Percentiles rank a stretch among this genome's conserved stretches.
These are phyloP conservation scores for Mya arenaria DNA, from an alignment of 1,140 invertebrate species.

Conservation along the genomic window DNA sequence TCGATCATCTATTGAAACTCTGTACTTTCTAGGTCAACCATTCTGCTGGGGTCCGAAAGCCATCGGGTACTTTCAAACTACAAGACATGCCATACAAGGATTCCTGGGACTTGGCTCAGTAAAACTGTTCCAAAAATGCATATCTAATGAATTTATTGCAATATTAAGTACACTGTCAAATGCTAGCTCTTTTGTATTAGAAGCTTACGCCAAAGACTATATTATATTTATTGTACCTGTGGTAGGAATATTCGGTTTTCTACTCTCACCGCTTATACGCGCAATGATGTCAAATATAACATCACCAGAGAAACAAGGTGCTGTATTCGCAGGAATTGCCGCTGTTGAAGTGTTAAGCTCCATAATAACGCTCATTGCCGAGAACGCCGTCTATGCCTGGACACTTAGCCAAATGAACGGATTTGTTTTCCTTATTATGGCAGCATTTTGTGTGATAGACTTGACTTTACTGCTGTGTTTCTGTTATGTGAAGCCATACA, in stretches of 20 bases:
- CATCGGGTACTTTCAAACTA: slow-evolving; percentile 9
- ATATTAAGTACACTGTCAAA: not conserved
- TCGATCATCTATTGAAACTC: slow-evolving; percentile 3
- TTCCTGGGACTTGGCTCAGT: not conserved
- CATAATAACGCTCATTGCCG: not conserved
- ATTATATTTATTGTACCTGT: slow-evolving; percentile 13
- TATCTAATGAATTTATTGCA: slow-evolving; percentile 18
- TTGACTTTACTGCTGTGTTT: not conserved
- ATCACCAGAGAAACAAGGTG: slow-evolving; percentile 6
- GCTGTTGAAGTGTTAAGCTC: not conserved
- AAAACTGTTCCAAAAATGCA: not conserved
- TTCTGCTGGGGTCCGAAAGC: slow-evolving; percentile 19
- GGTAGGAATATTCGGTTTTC: slow-evolving; percentile 6
- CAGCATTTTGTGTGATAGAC: slow-evolving; percentile 4
- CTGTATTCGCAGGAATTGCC: slow-evolving; percentile 14
- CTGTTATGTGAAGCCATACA: slow-evolving; percentile 20
- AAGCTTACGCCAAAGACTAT: not conserved
- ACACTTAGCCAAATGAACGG: slow-evolving; percentile 17
- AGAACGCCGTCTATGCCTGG: not conserved
- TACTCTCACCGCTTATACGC: slow-evolving; percentile 12
- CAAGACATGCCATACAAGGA: slow-evolving; percentile 10
- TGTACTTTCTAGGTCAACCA: slow-evolving; percentile 25
- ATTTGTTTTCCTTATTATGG: slow-evolving; percentile 28
- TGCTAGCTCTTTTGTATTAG: slow-evolving; percentile 7
- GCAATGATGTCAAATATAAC: slow-evolving; percentile 21